Base-by-base conservation (phyloP, 2,888 invertebrate genomes). In the Scaeva pyrastri region DNA sequence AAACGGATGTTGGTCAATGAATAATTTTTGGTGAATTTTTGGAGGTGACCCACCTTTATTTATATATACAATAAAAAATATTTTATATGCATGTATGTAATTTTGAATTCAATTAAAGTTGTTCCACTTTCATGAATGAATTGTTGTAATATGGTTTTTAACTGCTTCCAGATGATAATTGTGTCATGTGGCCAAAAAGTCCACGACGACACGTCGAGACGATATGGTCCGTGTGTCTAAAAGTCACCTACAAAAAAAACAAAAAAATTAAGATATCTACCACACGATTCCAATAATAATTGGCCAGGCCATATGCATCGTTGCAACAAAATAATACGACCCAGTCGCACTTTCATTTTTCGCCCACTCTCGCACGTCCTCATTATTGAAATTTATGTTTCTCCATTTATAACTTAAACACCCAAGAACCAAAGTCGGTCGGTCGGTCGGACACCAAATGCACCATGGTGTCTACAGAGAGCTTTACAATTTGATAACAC, bases 151-250 rank as follows among this genome's bases (percentile, higher is more conserved):
- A 75, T 75, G 79, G 50, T 66, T 79, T 84, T 75, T 79, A 31
- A 84, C 45, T 66, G 66, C 66, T 84, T 84, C 79, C 84, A 84
- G 84, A 84, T 84, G 84, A 72, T 66, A 48, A 71, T 78, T 52
- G 45, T 58, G 43, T 43, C 43, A 23, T 26, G 43, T 45, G 43
- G 43, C 43, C 43, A 11, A 12, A 14, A 21, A 0, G 8, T n/a
- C n/a, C 26, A 10, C 14, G 4, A 16, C 43, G 23, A 43, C n/a
- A n/a, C n/a, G n/a, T n/a, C n/a, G n/a, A n/a, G n/a, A n/a, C n/a
- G n/a, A n/a, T n/a, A n/a, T 43, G 39, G 23, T 11, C 19, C 31
- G 48, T 56, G 16, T 56, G 36, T 58, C 36, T 45, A 70, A 14
- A 72, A 75, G 56, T 12, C 41, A 39, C 39, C 39, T 10, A 39